Base-by-base conservation (phyloP, 2,888 invertebrate genomes). In the Tetranychus truncatus region DNA sequence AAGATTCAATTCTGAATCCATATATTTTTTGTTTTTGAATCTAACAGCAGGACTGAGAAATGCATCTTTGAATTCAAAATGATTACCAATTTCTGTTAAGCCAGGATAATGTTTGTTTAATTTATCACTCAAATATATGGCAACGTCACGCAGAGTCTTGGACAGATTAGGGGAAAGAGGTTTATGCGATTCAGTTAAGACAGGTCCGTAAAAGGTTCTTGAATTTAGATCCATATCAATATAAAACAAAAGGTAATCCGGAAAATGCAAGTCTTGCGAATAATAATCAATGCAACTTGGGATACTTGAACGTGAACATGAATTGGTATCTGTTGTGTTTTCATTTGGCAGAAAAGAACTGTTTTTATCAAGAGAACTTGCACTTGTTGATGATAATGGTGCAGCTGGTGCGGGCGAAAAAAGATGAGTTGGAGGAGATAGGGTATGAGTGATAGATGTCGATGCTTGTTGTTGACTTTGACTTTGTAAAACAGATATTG, bases 211-310 rank as follows among this genome's bases (percentile, higher is more conserved):
- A 45, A 15, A 72, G 45, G 45, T 45, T 44, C 46, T 11, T 5
- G 72, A 72, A n/a, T 72, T 44, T 6, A 45, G 72, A 72, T 72
- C 72, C n/a, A 72, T 44, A 44, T 72, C 72, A 46, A 72, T 20
- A 45, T 45, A 72, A 44, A 72, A 72, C 15, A 72, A 5, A 5
- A 72, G 20, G 11, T 72, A 45, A 15, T 72, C 46, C 4, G 24
- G 46, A 7, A 45, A 44, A 24, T 11, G 18, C 11, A 72, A 6
- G 20, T 72, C 72, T 72, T 72, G n/a, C 8, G 46, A 18, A 72
- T 45, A 72, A 72, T 20, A 72, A 45, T 72, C 45, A 11, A 72
- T 24, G 8, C 34, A 24, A 72, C 44, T 20, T 24, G 69, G 69
- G 20, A 69, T 24, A 69, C 21, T 69, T 7, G 15, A 20, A 20